Percentiles rank a stretch among this genome's conserved stretches.
Evolutionary conservation across 1,140 invertebrate species (phyloP).

Genomic region (Laupala kohalensis): DNA sequence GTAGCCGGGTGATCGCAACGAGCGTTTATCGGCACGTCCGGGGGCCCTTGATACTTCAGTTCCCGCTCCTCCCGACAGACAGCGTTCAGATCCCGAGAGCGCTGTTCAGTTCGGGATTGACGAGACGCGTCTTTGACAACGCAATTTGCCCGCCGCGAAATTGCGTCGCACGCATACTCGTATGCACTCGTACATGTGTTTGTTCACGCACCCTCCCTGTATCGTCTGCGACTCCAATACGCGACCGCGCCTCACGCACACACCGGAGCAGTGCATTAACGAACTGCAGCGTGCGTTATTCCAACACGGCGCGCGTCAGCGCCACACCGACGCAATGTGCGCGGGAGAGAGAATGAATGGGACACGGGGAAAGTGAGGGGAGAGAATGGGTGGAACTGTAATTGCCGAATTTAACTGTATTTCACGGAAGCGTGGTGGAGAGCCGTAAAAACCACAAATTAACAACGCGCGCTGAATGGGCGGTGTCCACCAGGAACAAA

Average conservation of each 20-base stretch:
- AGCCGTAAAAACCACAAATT: not conserved
- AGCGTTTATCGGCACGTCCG: no score
- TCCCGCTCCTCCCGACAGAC: not conserved
- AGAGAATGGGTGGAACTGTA: not conserved
- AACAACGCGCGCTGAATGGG: not conserved
- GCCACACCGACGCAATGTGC: not conserved
- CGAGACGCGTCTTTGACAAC: not conserved
- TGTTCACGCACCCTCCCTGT: not conserved
- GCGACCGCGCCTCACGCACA: not conserved
- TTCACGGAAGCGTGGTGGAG: not conserved
- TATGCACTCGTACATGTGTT: not conserved
- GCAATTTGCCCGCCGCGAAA: not conserved
- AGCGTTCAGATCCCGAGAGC: not conserved
- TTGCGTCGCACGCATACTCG: not conserved
- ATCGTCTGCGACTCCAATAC: not conserved
- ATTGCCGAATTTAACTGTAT: not conserved
- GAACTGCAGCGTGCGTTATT: not conserved
- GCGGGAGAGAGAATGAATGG: no score
- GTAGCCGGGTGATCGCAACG: no score
- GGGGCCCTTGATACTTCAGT: no score
- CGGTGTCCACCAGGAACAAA: not conserved
- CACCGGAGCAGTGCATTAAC: not conserved
- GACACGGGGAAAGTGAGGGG: not conserved
- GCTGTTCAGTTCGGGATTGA: not conserved
- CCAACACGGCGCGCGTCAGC: not conserved